Conservation (phyloP, 2,113 vertebrate species). For the Microcebus tavaratra region DNA sequence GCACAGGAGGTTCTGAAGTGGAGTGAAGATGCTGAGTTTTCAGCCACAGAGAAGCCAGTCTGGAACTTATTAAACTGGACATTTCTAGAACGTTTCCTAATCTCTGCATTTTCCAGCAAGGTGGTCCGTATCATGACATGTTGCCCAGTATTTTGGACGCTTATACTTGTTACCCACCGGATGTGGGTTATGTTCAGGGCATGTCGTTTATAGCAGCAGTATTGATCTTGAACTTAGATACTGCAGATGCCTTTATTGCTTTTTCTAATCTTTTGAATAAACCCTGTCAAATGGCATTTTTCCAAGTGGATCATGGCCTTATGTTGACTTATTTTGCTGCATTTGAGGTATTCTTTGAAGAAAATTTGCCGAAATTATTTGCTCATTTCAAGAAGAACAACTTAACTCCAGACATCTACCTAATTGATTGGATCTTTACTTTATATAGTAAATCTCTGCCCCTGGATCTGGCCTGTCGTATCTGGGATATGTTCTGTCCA, state of each 20-base stretch:
- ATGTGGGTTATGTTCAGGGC: slow-evolving; percentile 96
- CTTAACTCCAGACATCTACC: slow-evolving; percentile 97
- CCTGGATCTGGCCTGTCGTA: slow-evolving; percentile 94
- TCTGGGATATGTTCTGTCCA: slow-evolving; percentile 98
- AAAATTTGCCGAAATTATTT: slow-evolving; percentile 98
- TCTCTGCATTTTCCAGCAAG: slow-evolving; percentile 97
- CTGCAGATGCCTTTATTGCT: slow-evolving; percentile 97
- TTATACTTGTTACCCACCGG: slow-evolving; percentile 96
- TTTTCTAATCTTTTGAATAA: slow-evolving; percentile 98
- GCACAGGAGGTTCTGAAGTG: slow-evolving; percentile 81
- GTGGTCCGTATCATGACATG: slow-evolving; percentile 93
- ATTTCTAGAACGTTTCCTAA: slow-evolving; percentile 97
- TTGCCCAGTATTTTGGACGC: slow-evolving; percentile 96
- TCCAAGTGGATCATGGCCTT: slow-evolving; percentile 98
- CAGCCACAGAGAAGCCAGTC: slow-evolving; percentile 93
- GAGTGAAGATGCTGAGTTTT: slow-evolving; percentile 91
- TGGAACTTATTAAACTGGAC: slow-evolving; percentile 98
- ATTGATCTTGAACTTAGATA: slow-evolving; percentile 95
- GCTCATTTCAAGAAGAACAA: slow-evolving; percentile 98
- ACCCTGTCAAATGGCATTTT: slow-evolving; percentile 98
- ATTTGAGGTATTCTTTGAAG: slow-evolving; percentile 99
- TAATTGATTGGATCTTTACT: slow-evolving; percentile 99
- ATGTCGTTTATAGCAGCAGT: slow-evolving; percentile 98
- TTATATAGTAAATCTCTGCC: slow-evolving; percentile 96
- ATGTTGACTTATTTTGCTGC: slow-evolving; percentile 98